These are phyloP conservation scores for Zaprionus lachaisei DNA, from an alignment of 1,140 invertebrate species.

Conservation along the genomic window DNA sequence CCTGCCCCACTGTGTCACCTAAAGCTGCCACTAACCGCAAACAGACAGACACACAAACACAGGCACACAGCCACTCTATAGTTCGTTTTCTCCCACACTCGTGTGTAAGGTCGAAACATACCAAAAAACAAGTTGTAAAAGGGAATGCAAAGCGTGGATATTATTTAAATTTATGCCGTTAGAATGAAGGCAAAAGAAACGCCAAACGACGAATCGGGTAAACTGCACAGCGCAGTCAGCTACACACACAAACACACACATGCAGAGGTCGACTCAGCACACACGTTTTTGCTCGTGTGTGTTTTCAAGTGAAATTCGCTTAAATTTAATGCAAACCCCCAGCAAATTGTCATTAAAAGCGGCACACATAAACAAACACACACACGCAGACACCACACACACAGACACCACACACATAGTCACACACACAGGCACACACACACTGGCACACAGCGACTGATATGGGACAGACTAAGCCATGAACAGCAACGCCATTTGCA, in stretches of 20 bases:
- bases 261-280: neutral
- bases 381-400: conserved; percentile 7
- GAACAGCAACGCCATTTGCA: conserved; percentile 71
- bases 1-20: conserved; percentile 8
- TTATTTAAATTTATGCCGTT: conserved; percentile 75
- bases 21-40: conserved; percentile 40
- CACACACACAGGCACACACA: conserved; percentile 44
- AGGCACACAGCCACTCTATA: conserved; percentile 3
- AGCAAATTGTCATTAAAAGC: conserved; percentile 83
- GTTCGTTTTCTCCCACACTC: conserved; percentile 8
- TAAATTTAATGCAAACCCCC: conserved; percentile 73
- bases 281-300: conserved; percentile 42
- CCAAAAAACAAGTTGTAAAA: conserved; percentile 46
- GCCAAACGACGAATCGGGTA: conserved; percentile 14
- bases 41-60: conserved; percentile 21
- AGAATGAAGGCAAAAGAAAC: conserved; percentile 33
- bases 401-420: conserved; percentile 8
- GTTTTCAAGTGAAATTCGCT: conserved; percentile 72
- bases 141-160: conserved; percentile 60
- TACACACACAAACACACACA: conserved; percentile 1
- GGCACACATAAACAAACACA: conserved; percentile 54
- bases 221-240: conserved; percentile 20
- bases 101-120: conserved; percentile 20
- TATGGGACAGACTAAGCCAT: conserved; percentile 53
- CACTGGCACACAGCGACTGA: conserved; percentile 13